These are phyloP conservation scores for Dolichomitus sp. DNA, from an alignment of 2,888 invertebrate genomes.

Conservation along the genomic window DNA sequence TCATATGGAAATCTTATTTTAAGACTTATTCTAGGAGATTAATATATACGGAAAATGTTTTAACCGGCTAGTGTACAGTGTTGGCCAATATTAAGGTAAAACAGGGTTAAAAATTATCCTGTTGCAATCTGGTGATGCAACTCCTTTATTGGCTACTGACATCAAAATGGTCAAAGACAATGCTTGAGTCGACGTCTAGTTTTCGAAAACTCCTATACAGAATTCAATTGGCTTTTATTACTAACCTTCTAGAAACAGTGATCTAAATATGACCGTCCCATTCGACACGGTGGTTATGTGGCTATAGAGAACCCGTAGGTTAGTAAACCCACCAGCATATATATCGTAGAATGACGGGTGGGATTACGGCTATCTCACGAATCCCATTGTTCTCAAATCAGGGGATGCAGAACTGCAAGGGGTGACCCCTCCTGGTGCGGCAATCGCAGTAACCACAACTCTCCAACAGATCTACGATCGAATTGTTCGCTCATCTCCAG, in stretches of 20 bases:
- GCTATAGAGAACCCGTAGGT: conserved; percentile 3
- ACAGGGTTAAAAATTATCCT: too few relatives aligned
- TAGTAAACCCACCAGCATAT: conserved; percentile 4
- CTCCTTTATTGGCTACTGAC: neutral
- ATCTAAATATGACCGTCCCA: neutral
- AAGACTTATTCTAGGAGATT: neutral
- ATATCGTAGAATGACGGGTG: conserved; percentile 13
- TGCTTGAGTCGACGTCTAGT: neutral
- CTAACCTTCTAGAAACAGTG: neutral
- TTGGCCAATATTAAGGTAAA: neutral
- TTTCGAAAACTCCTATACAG: neutral
- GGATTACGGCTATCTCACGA: conserved; percentile 21
- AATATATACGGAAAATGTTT: neutral
- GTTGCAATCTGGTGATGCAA: neutral
- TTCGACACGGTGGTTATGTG: neutral
- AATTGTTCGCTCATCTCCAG: conserved; percentile 16
- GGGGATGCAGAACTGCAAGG: conserved; percentile 9
- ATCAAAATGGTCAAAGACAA: neutral
- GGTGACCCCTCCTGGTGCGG: neutral
- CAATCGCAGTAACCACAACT: conserved; percentile 29
- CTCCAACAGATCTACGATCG: conserved; percentile 9
- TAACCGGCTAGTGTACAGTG: neutral
- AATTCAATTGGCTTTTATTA: neutral
- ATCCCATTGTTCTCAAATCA: conserved; percentile 39
- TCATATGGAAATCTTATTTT: neutral